Conservation (phyloP, 2,888 invertebrate genomes). For the Podabrus alpinus region DNA sequence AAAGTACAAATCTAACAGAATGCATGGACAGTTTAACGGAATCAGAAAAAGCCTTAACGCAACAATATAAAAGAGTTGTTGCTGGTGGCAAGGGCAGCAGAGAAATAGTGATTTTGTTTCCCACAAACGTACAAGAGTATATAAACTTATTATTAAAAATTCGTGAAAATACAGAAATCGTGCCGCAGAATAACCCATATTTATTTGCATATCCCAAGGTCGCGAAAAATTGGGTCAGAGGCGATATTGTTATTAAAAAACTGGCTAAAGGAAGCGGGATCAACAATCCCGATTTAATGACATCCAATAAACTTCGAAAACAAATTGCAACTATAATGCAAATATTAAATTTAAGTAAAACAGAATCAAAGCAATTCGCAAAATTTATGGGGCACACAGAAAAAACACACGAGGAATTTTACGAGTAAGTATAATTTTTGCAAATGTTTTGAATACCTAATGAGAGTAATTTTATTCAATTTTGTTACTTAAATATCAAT, state of each 20-base stretch:
- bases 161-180: constrained; percentile 7
- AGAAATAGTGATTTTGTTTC: constrained; percentile 23
- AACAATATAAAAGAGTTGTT: constrained; percentile 18
- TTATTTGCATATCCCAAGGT: constrained; percentile 23
- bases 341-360: no score
- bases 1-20: constrained; percentile 16
- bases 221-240: constrained; percentile 15
- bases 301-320: constrained; percentile 18
- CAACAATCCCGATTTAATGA: constrained; percentile 10
- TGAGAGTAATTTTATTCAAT: constrained; percentile 5
- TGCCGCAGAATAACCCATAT: constrained; percentile 20
- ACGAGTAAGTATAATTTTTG: no score
- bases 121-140: constrained; percentile 13
- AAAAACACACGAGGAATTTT: no score
- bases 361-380: no score
- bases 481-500: no score
- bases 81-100: constrained; percentile 24
- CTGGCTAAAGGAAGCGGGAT: constrained; percentile 11
- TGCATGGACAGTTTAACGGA: constrained; percentile 9
- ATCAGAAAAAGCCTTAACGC: constrained; percentile 16
- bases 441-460: no score
- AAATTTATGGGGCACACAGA: no score
- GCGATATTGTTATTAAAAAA: constrained; percentile 9
- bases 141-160: constrained; percentile 21
- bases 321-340: constrained; percentile 21